These are phyloP conservation scores for Uropetala carovei DNA, from an alignment of 2,888 invertebrate species.

Conservation along the genomic window DNA sequence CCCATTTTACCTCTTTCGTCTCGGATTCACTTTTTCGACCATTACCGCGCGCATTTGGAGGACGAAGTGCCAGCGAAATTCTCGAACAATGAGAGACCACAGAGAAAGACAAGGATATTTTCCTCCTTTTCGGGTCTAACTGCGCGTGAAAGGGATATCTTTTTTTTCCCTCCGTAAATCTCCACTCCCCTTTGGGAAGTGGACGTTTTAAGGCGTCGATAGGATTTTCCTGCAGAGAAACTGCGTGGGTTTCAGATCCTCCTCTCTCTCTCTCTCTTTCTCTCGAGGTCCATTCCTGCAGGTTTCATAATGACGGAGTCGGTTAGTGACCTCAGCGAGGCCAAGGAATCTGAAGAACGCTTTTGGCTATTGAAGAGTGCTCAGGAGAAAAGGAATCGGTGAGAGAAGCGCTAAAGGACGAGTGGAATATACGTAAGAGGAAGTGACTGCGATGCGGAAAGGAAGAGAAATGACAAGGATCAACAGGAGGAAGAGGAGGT, in stretches of 20 bases:
- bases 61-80: background rate
- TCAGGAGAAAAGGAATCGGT: too few relatives aligned
- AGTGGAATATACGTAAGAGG: too few relatives aligned
- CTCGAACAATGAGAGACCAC: background rate
- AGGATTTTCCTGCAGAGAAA: background rate
- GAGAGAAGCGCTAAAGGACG: too few relatives aligned
- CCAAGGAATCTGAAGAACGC: constrained; percentile 9
- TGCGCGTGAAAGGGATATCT: background rate
- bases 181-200: background rate
- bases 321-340: constrained; percentile 4
- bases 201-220: background rate
- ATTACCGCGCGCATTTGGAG: background rate
- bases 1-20: background rate
- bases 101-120: background rate
- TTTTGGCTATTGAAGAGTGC: background rate
- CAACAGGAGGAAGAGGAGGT: too few relatives aligned
- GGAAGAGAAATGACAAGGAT: too few relatives aligned
- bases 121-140: background rate
- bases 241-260: background rate
- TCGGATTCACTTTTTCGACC: background rate
- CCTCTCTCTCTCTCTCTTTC: background rate
- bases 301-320: constrained; percentile 28
- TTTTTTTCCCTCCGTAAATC: background rate
- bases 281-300: constrained; percentile 14
- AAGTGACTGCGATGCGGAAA: too few relatives aligned